A percentile compares a stretch with the other conserved stretches of the same genome.
Conservation (phyloP, 2,888 invertebrate species). For the Trachelus iudaicus region DNA sequence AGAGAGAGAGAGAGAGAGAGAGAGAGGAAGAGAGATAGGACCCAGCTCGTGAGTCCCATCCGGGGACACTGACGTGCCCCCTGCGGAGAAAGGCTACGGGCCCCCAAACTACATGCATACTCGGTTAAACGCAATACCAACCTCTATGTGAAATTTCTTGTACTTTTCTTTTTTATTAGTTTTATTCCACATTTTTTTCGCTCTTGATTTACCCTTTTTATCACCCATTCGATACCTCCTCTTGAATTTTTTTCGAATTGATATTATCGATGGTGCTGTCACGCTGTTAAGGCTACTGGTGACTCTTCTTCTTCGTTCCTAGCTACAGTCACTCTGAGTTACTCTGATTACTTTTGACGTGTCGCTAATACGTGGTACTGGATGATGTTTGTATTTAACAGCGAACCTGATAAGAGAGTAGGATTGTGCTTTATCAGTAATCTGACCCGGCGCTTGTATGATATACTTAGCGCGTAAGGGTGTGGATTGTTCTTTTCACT, state of each 20-base stretch:
- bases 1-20: conserved; percentile 27
- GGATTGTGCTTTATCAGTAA: neutral
- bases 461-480: neutral
- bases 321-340: neutral
- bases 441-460: neutral
- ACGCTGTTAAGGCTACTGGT: neutral
- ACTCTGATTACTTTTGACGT: neutral
- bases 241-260: neutral
- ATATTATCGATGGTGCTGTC: neutral
- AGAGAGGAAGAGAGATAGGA: conserved; percentile 27
- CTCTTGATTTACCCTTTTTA: neutral
- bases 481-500: neutral
- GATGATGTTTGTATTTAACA: neutral
- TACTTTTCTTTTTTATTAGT: neutral
- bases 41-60: conserved; percentile 42
- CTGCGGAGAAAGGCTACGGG: conserved; percentile 46
- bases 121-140: neutral
- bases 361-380: neutral
- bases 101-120: neutral
- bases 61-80: conserved; percentile 62
- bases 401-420: neutral
- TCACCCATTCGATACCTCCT: neutral
- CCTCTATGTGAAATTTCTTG: neutral
- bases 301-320: neutral
- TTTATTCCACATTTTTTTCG: neutral